Evolutionary conservation across 1,140 invertebrate species (phyloP).

Genomic region (Drosophila lowei): DNA sequence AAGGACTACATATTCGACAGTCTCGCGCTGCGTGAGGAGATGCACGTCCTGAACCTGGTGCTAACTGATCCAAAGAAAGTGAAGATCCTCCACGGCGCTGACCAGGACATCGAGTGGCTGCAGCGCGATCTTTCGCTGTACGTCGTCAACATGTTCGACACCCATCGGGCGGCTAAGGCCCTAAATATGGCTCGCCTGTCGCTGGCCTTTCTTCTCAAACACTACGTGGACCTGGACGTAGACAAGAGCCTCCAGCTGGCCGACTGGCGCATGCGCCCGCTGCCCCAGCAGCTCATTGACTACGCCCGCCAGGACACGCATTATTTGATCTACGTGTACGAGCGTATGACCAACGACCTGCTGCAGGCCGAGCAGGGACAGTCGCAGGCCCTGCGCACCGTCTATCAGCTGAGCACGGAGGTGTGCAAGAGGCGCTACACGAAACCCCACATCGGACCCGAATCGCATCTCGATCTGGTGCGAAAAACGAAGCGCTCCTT

Average conservation of each 20-base stretch:
- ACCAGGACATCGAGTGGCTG: slow-evolving; percentile 95
- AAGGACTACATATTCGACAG: slow-evolving; percentile 97
- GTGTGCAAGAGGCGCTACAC: slow-evolving; percentile 91
- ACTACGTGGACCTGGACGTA: slow-evolving; percentile 90
- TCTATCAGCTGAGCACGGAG: slow-evolving; percentile 88
- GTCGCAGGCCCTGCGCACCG: slow-evolving; percentile 88
- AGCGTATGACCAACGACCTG: slow-evolving; percentile 91
- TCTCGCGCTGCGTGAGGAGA: slow-evolving; percentile 90
- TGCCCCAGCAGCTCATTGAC: slow-evolving; percentile 91
- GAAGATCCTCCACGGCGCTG: slow-evolving; percentile 98
- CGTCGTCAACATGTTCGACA: slow-evolving; percentile 99
- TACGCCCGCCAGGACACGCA: slow-evolving; percentile 98
- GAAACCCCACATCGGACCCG: slow-evolving; percentile 89
- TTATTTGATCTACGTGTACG: slow-evolving; percentile 96
- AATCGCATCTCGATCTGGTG: slow-evolving; percentile 91
- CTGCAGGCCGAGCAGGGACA: slow-evolving; percentile 88
- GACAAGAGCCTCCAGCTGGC: slow-evolving; percentile 97
- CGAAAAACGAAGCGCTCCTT: slow-evolving; percentile 91
- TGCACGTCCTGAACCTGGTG: slow-evolving; percentile 94
- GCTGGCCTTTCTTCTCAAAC: slow-evolving; percentile 90
- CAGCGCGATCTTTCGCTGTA: slow-evolving; percentile 98
- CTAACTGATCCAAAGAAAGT: slow-evolving; percentile 96
- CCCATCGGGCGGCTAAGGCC: slow-evolving; percentile 92
- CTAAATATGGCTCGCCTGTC: slow-evolving; percentile 90
- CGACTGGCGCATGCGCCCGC: slow-evolving; percentile 97